phyloP scores from a whole-genome alignment of 2,797 vertebrate species.

The Prionace glauca region DNA sequence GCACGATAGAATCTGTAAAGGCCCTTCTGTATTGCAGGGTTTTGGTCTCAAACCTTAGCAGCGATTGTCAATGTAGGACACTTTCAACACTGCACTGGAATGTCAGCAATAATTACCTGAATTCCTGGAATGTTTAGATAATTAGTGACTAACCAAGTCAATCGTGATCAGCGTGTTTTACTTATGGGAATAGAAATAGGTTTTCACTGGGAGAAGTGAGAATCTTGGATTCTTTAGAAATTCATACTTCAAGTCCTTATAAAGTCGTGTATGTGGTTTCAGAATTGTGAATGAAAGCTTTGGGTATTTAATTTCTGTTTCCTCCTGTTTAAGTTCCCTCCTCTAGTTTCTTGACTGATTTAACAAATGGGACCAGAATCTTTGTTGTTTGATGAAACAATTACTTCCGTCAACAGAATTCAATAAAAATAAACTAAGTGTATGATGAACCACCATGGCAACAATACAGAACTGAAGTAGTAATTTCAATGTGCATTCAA shows the following conservation, averaged over 20 bases:
- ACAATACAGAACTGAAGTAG: not conserved
- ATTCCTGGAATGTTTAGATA: not conserved
- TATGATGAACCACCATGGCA: not conserved
- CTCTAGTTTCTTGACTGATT: not conserved
- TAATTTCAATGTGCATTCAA: not conserved
- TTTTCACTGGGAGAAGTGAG: not conserved
- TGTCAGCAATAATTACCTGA: not conserved
- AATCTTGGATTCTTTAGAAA: conserved; percentile 11
- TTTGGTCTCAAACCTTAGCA: not conserved
- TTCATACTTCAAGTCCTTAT: not conserved
- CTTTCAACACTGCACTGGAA: not conserved
- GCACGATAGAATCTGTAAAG: not conserved
- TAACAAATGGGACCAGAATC: not conserved
- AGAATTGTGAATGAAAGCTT: conserved; percentile 15
- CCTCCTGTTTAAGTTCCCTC: not conserved
- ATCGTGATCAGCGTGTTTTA: not conserved
- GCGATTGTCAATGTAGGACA: not conserved
- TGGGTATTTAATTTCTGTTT: not conserved
- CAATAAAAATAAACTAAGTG: not conserved
- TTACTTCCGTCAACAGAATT: not conserved
- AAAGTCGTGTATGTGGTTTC: not conserved
- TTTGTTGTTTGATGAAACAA: not conserved
- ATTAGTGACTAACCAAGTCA: not conserved
- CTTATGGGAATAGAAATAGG: not conserved
- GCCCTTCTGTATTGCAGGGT: not conserved